Evolutionary conservation across 2,113 vertebrate genomes (phyloP).

Genomic region (Ammospiza caudacuta): DNA sequence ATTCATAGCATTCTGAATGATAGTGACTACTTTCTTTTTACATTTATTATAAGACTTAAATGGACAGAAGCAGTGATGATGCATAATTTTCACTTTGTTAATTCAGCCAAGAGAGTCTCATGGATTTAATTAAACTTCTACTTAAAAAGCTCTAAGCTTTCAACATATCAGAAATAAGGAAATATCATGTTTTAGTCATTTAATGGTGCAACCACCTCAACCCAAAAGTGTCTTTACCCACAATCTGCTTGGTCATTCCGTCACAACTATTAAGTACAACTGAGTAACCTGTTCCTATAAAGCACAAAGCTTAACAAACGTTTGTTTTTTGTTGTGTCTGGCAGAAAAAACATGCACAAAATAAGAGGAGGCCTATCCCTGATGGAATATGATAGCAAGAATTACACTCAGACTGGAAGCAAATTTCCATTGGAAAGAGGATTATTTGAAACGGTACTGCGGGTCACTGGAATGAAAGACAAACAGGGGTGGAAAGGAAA

Average conservation of each 20-base stretch:
- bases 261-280: neutral
- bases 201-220: neutral
- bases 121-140: neutral
- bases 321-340: neutral
- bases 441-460: neutral
- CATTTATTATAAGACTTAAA: slow-evolving; percentile 1
- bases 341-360: neutral
- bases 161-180: neutral
- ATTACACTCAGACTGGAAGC: neutral
- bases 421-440: neutral
- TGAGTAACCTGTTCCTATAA: neutral
- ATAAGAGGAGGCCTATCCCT: neutral
- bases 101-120: slow-evolving; percentile 1
- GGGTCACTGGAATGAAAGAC: neutral
- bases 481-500: neutral
- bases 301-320: fast-evolving
- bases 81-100: neutral
- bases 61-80: neutral
- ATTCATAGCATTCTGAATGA: neutral
- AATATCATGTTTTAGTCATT: neutral
- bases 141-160: neutral
- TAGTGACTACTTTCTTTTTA: neutral
- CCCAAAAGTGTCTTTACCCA: neutral
- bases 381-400: neutral
- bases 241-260: neutral